These are phyloP conservation scores for Mamestra configurata DNA, from an alignment of 1,140 invertebrate species.

Conservation along the genomic window DNA sequence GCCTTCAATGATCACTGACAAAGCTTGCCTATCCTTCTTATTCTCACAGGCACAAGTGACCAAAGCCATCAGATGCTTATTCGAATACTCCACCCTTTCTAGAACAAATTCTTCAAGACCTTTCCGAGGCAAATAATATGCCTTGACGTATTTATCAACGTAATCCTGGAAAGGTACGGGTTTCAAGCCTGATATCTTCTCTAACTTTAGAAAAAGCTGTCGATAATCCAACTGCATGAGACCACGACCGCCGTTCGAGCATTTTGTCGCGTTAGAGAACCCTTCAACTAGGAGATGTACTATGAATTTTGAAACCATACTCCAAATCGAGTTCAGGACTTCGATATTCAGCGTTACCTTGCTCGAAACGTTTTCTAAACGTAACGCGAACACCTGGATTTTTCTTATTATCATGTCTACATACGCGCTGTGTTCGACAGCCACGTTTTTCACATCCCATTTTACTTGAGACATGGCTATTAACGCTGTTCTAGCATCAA, in stretches of 20 bases:
- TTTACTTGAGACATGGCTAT: slow-evolving; percentile 96
- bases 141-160: slow-evolving; percentile 98
- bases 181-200: slow-evolving; percentile 93
- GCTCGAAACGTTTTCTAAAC: slow-evolving; percentile 91
- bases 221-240: slow-evolving; percentile 99
- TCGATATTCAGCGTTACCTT: slow-evolving; percentile 92
- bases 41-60: slow-evolving; percentile 96
- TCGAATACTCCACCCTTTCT: slow-evolving; percentile 96
- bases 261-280: slow-evolving; percentile 97
- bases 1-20: slow-evolving; percentile 92
- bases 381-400: slow-evolving; percentile 93
- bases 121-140: slow-evolving; percentile 97
- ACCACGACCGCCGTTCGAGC: slow-evolving; percentile 98
- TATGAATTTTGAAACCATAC: slow-evolving; percentile 94
- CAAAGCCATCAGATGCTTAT: slow-evolving; percentile 95
- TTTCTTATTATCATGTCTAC: slow-evolving; percentile 93
- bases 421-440: slow-evolving; percentile 98
- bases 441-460: slow-evolving; percentile 98
- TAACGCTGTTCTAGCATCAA: slow-evolving; percentile 94
- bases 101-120: slow-evolving; percentile 96
- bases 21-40: slow-evolving; percentile 94
- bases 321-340: slow-evolving; percentile 93
- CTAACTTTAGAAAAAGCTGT: slow-evolving; percentile 97
- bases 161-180: slow-evolving; percentile 96
- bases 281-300: slow-evolving; percentile 97